Evolutionary conservation across 2,797 vertebrate genomes (phyloP), one percentile per base, ranked within the genome.

Genomic region (Sparidentex hasta): DNA sequence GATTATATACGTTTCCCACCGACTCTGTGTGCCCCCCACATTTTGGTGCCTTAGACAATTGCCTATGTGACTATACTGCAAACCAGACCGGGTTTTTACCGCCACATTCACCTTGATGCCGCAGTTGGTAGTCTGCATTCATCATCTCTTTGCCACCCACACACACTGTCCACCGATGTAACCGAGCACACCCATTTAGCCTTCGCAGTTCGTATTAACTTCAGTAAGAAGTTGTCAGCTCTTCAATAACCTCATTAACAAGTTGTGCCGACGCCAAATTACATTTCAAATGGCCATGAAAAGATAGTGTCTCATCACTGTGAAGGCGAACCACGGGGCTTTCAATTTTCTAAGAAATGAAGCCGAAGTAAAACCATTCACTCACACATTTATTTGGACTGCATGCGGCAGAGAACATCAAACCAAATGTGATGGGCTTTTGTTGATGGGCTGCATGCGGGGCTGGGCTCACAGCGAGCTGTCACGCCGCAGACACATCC

Each of bases 401-500:
- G 5, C 67, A 62, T 72, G 67, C 16, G 65, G 71, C 55, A 68
- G 65, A 66, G 71, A 80, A 85, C 63, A 79, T 81, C 75, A 76
- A 72, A 74, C 56, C 72, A 54, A 76, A 25, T 4, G 63, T 23
- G 76, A 83, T 3, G 33, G 64, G 70, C 59, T 80, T 84, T 63
- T 83, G 73, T 69, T 72, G 65, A 58, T 66, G 67, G 41, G 67
- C 55, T 66, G 50, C 82, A 70, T 17, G 65, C 73, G 48, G 84
- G 71, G 76, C 64, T 13, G 23, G 47, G 56, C 81, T 85, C 72
- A 16, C 64, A 66, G 57, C 16, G 48, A 82, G 77, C 83, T 69
- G 66, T 74, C 73, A 67, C n/a, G 20, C 78, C 51, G 50, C 71
- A 75, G 50, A 47, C 75, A 74, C 78, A 81, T 71, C 82, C 81